Base-by-base conservation (phyloP, 2,888 invertebrate genomes). In the Macropis europaea region DNA sequence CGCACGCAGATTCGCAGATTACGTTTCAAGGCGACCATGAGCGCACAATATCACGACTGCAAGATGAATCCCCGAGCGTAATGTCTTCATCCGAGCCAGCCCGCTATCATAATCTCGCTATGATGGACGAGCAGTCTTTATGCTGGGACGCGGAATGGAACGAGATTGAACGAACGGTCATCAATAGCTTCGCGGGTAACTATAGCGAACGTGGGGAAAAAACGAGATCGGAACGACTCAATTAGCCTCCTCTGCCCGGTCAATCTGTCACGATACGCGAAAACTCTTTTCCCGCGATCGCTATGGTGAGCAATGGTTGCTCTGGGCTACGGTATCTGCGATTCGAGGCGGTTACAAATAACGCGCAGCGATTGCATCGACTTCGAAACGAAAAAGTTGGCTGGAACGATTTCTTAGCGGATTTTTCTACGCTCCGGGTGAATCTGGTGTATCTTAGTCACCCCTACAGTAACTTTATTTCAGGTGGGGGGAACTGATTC, bases 111-210 rank as follows among this genome's bases (percentile, higher is more conserved):
- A 87, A 87, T 86, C 85, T 85, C 75, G 71, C 67, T 77, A 76
- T 87, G 87, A 87, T 87, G 83, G 84, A 87, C 86, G 87, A 84
- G 83, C 84, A 76, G 80, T 84, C 84, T 85, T 85, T 86, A 86
- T 86, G 82, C 85, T 79, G 79, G 82, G 81, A 79, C 78, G 73
- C 61, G 70, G 82, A 84, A 83, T 80, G 79, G 79, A 84, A 77
- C 79, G 79, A 82, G 86, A 87, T 86, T 85, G 86, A 86, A 84
- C 81, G 81, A 74, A 76, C 76, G 56, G 76, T 79, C 85, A 83
- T 83, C 83, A 82, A 85, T 85, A 83, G 80, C 73, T 47, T 82
- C 68, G 77, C 81, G 76, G 48, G 50, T 48, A 17, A 15, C 50
- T 24, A 19, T 17, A 15, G 9, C 45, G 34, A 32, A n/a, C n/a